Conservation (phyloP, 2,888 invertebrate species). For the Drosophila helvetica region DNA sequence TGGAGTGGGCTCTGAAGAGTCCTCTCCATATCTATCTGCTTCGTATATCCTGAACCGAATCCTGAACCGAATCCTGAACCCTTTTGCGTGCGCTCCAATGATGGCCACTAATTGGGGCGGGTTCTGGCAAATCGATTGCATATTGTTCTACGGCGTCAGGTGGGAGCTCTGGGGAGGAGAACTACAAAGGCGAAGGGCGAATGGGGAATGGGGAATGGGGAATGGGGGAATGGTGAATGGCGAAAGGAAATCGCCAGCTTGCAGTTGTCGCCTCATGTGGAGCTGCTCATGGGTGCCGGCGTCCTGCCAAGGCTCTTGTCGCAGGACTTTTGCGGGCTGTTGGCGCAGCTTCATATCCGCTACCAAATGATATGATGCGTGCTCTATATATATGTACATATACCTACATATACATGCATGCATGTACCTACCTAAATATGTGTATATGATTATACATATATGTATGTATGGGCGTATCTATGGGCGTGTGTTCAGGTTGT, state of each 20-base stretch:
- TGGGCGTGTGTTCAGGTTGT: slow-evolving; percentile 47
- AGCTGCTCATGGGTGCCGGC: slow-evolving; percentile 37
- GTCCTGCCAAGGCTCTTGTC: slow-evolving; percentile 67
- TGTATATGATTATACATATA: slow-evolving; percentile 6
- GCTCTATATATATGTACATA: slow-evolving; percentile 29
- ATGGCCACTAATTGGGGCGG: slow-evolving; percentile 27
- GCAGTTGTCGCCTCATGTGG: slow-evolving; percentile 64
- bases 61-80: slow-evolving; percentile 2
- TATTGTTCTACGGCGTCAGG: slow-evolving; percentile 18
- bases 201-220: not conserved
- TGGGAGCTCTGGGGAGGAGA: slow-evolving; percentile 1
- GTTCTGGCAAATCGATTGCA: slow-evolving; percentile 18
- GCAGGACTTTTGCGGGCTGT: slow-evolving; percentile 47
- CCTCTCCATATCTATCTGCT: not conserved
- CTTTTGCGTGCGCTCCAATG: slow-evolving; percentile 6
- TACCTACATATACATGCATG: not conserved
- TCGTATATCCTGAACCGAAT: not conserved
- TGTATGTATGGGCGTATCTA: slow-evolving; percentile 7
- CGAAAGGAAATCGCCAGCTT: slow-evolving; percentile 72
- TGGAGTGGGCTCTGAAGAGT: not conserved
- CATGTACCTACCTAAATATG: not conserved
- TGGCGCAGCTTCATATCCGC: slow-evolving; percentile 1
- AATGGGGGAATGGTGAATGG: not conserved
- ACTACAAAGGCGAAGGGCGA: slow-evolving; percentile 60
- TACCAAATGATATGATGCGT: slow-evolving; percentile 73